A percentile compares a stretch with the other conserved stretches of the same genome.
These are phyloP conservation scores for Drosophila micromelanica DNA, from an alignment of 1,140 invertebrate genomes.

Conservation along the genomic window DNA sequence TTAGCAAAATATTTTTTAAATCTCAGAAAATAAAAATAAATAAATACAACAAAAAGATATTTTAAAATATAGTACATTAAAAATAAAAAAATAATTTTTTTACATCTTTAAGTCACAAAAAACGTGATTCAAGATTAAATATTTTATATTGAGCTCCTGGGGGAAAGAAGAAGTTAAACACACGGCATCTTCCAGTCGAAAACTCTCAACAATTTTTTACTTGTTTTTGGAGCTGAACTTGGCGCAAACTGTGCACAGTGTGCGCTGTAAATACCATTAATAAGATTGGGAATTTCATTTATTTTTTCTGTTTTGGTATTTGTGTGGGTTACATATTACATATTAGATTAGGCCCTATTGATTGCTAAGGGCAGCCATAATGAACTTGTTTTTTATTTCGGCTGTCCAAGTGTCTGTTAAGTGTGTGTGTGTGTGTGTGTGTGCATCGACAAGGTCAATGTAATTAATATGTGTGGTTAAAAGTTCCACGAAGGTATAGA, in stretches of 20 bases:
- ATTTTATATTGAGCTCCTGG: too few relatives aligned
- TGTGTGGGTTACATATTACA: conserved; percentile 54
- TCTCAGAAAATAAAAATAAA: too few relatives aligned
- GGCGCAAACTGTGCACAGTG: conserved; percentile 47
- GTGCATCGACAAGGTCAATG: conserved; percentile 34
- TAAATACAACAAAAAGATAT: too few relatives aligned
- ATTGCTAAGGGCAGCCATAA: conserved; percentile 41
- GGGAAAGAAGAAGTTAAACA: too few relatives aligned
- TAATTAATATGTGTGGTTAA: conserved; percentile 12
- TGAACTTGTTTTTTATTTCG: conserved; percentile 50
- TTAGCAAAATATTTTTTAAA: too few relatives aligned
- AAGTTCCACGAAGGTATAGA: not conserved
- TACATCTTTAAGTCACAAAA: too few relatives aligned
- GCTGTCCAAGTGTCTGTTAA: not conserved
- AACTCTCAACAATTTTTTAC: too few relatives aligned
- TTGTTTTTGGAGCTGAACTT: conserved; percentile 34
- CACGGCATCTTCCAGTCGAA: too few relatives aligned
- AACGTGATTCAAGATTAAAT: too few relatives aligned
- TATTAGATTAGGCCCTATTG: conserved; percentile 57
- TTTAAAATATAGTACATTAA: too few relatives aligned
- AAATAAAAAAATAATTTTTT: too few relatives aligned
- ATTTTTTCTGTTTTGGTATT: conserved; percentile 11
- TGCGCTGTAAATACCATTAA: conserved; percentile 50
- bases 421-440: not conserved
- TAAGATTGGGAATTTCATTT: conserved; percentile 40